Base-by-base conservation (phyloP, 2,888 invertebrate species). In the Eupithecia insigniata region DNA sequence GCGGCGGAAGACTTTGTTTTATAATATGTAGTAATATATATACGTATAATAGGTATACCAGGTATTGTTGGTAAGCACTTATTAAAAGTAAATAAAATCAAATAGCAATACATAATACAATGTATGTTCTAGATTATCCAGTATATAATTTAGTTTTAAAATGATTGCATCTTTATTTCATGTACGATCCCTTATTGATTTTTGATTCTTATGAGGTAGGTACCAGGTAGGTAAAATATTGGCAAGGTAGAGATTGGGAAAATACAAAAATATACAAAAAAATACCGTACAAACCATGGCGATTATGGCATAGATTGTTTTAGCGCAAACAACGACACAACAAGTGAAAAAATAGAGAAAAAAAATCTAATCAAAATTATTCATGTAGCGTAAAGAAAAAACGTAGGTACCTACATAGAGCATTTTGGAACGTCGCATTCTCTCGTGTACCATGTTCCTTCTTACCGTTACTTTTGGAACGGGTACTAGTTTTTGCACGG, bases 401-500 rank as follows among this genome's bases (percentile, higher is more conserved):
- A 55, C 18, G 3, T n/a, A 55, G 22, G 14, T 43, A 43, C 43
- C 6, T 10, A 8, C 51, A 55, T 14, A 12, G 12, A 55, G 26
- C 26, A 55, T 26, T 55, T 55, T 55, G 26, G n/a, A 55, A 55
- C 12, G 22, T 8, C n/a, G 46, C 51, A n/a, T 51, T 51, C 51
- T 22, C 26, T 55, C 26, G 12, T 26, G 26, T 55, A 12, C 12
- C 55, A 55, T 14, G 55, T 26, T 26, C n/a, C 12, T 22, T 26
- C 12, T 26, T 55, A 26, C 55, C 55, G 55, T 55, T 55, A 55
- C 46, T 55, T 55, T 55, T 26, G 26, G 55, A 55, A 55, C 55
- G 55, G 22, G 55, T 55, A 55, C 26, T 14, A 12, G 12, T 55
- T 55, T 55, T 55, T 55, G 55, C 55, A 55, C 10, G 12, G 26